phyloP scores from a whole-genome alignment of 1,140 invertebrate genomes.

The Drosophila nasuta region DNA sequence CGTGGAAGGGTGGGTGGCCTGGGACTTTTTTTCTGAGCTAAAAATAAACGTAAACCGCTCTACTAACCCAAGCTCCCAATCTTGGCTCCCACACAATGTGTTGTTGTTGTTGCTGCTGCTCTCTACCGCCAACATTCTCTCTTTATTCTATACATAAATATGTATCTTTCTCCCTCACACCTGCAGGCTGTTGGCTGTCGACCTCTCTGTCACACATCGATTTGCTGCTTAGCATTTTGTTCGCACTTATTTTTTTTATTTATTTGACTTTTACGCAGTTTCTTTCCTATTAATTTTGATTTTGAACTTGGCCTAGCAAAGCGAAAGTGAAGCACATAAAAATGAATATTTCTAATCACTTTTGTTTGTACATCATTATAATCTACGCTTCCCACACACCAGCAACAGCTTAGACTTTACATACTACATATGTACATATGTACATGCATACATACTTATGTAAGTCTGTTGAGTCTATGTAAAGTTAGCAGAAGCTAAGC shows the following conservation, averaged over 20 bases:
- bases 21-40: slow-evolving; percentile 51
- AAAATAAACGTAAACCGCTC: slow-evolving; percentile 60
- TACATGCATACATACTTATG: background rate
- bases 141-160: slow-evolving; percentile 4
- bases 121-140: slow-evolving; percentile 11
- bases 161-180: slow-evolving; percentile 3
- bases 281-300: slow-evolving; percentile 6
- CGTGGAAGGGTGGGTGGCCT: slow-evolving; percentile 11
- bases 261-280: slow-evolving; percentile 17
- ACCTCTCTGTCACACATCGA: slow-evolving; percentile 5
- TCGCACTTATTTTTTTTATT: slow-evolving; percentile 13
- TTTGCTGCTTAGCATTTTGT: slow-evolving; percentile 31
- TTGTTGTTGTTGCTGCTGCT: slow-evolving; percentile 12
- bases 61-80: slow-evolving; percentile 15
- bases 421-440: background rate
- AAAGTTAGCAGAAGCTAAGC: slow-evolving; percentile 1
- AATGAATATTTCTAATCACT: slow-evolving; percentile 1
- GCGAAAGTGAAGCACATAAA: background rate
- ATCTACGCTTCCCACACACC: background rate
- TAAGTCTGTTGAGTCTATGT: background rate
- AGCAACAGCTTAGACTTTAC: background rate
- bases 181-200: background rate
- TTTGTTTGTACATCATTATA: slow-evolving; percentile 1
- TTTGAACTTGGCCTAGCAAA: slow-evolving; percentile 31
- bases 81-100: slow-evolving; percentile 11